Conservation (phyloP, 2,797 vertebrate genomes). For the Gobio occitaniae region DNA sequence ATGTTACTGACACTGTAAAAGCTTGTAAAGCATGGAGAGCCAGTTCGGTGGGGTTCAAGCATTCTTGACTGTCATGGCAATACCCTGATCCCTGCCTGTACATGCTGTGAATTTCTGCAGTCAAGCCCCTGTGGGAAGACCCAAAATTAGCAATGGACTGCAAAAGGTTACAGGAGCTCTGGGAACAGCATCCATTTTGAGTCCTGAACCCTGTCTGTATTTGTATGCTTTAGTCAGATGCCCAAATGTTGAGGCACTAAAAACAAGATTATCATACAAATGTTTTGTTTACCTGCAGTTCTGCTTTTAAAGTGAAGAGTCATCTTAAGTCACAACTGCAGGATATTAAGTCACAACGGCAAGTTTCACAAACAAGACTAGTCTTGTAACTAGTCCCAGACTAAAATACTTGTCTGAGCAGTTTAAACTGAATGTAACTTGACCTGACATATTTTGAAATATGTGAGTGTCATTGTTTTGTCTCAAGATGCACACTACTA, state of each 20-base stretch:
- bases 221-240: slow-evolving; percentile 64
- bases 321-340: background rate
- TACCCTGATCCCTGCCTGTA: slow-evolving; percentile 54
- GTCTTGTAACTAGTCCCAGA: no score
- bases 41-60: slow-evolving; percentile 53
- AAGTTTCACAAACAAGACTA: no score
- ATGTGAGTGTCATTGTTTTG: no score
- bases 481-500: no score
- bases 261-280: slow-evolving; percentile 60
- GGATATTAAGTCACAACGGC: background rate
- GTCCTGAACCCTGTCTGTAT: slow-evolving; percentile 66
- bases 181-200: slow-evolving; percentile 75
- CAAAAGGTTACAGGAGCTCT: slow-evolving; percentile 75
- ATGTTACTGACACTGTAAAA: slow-evolving; percentile 43
- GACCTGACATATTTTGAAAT: no score
- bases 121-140: slow-evolving; percentile 72
- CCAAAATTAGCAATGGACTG: slow-evolving; percentile 76
- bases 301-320: background rate
- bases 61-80: slow-evolving; percentile 44
- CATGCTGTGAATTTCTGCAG: slow-evolving; percentile 68
- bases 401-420: no score
- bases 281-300: slow-evolving; percentile 44
- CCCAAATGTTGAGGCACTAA: slow-evolving; percentile 60
- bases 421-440: no score
- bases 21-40: slow-evolving; percentile 34